phyloP scores from a whole-genome alignment of 2,888 invertebrate species.

The Tipula confusa region DNA sequence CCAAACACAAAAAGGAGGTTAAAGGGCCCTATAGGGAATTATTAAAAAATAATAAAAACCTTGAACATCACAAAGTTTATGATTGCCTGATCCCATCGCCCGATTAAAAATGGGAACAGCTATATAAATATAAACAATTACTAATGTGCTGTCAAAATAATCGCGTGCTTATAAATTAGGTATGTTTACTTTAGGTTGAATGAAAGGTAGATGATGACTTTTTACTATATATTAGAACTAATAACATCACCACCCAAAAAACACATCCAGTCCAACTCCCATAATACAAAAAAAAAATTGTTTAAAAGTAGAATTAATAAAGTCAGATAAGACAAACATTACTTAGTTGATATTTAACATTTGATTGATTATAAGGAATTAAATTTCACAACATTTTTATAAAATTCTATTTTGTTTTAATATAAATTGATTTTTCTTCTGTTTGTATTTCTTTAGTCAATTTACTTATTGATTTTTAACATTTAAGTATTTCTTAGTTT shows the following conservation, averaged over 20 bases:
- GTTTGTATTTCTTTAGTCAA: background rate
- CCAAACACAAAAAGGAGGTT: background rate
- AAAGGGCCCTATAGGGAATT: background rate
- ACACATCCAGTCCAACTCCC: background rate
- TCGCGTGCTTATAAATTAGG: background rate
- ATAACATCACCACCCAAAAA: background rate
- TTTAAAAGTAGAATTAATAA: background rate
- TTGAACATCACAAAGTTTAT: background rate
- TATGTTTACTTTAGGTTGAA: background rate
- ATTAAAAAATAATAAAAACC: too few relatives aligned
- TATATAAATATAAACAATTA: background rate
- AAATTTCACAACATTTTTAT: background rate
- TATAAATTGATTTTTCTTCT: background rate
- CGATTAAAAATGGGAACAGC: background rate
- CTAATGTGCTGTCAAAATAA: background rate
- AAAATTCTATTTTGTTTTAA: background rate
- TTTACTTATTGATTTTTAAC: background rate
- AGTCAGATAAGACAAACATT: background rate
- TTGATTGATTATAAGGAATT: constrained; percentile 20
- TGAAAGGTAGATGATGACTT: background rate
- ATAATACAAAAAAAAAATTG: background rate
- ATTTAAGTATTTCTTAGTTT: background rate
- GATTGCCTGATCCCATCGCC: background rate
- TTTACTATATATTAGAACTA: background rate
- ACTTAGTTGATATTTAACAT: background rate